A percentile compares a stretch with the other conserved stretches of the same genome.
These are phyloP conservation scores for Potamilus streckersoni DNA, from an alignment of 1,140 invertebrate species.

Conservation along the genomic window DNA sequence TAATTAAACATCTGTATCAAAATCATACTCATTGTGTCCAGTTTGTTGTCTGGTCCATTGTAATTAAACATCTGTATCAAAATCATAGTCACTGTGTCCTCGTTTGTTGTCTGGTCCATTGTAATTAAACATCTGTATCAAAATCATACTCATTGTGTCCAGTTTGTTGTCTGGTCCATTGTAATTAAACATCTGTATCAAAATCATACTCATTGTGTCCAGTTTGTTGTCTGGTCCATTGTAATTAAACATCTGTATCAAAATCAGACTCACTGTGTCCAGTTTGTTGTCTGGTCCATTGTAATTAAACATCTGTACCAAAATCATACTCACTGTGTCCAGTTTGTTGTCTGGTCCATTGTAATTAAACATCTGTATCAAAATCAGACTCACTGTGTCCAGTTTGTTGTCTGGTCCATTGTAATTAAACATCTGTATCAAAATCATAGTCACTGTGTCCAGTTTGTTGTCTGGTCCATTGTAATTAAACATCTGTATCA, in stretches of 20 bases:
- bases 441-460: slow-evolving; percentile 68
- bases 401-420: slow-evolving; percentile 82
- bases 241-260: slow-evolving; percentile 78
- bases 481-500: slow-evolving; percentile 78
- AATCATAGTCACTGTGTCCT: slow-evolving; percentile 69
- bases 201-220: slow-evolving; percentile 68
- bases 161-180: slow-evolving; percentile 82
- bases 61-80: slow-evolving; percentile 78
- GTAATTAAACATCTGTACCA: slow-evolving; percentile 78
- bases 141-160: slow-evolving; percentile 68
- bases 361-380: slow-evolving; percentile 78
- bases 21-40: slow-evolving; percentile 72
- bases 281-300: slow-evolving; percentile 82
- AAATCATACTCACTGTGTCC: slow-evolving; percentile 68
- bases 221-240: slow-evolving; percentile 82
- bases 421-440: slow-evolving; percentile 78
- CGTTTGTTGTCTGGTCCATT: slow-evolving; percentile 82
- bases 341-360: slow-evolving; percentile 82
- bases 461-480: slow-evolving; percentile 82
- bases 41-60: slow-evolving; percentile 79
- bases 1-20: slow-evolving; percentile 78
- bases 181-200: slow-evolving; percentile 78
- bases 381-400: slow-evolving; percentile 68
- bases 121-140: slow-evolving; percentile 78
- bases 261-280: slow-evolving; percentile 68